A percentile compares a stretch with the other conserved stretches of the same genome.
These are phyloP conservation scores for Hyperopisus bebe DNA, from an alignment of 2,113 vertebrate genomes.

Conservation along the genomic window DNA sequence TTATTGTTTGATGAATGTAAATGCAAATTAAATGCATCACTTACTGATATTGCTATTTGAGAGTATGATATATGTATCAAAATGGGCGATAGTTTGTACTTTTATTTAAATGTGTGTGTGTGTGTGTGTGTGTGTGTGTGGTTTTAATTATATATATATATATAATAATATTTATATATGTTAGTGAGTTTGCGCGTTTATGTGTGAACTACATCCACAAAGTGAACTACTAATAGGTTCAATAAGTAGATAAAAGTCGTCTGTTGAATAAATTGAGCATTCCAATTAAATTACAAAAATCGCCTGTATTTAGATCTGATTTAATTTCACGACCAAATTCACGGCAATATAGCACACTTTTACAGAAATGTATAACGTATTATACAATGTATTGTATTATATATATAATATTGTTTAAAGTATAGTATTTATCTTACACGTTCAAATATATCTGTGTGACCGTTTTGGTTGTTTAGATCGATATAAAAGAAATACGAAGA, in stretches of 20 bases:
- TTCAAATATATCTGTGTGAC: not conserved
- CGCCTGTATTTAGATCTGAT: not conserved
- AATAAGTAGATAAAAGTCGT: not conserved
- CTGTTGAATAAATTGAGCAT: not conserved
- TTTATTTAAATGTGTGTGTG: too few species aligned
- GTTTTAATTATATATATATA: not conserved
- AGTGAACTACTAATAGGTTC: not conserved
- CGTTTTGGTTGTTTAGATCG: not conserved
- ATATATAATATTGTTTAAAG: not conserved
- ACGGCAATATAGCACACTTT: not conserved
- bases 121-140: not conserved
- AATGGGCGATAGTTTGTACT: not conserved
- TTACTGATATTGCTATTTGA: not conserved
- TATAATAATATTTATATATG: not conserved
- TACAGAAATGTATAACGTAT: not conserved
- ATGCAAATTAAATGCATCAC: not conserved
- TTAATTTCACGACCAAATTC: not conserved
- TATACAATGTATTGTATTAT: not conserved
- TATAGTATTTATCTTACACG: not conserved
- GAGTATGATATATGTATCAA: not conserved
- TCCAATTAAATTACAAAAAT: not conserved
- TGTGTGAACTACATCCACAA: not conserved
- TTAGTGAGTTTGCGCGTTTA: not conserved
- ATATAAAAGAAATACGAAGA: not conserved
- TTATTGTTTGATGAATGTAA: not conserved